Conservation (phyloP, 2,797 vertebrate species). For the Microctenopoma lineatum region DNA sequence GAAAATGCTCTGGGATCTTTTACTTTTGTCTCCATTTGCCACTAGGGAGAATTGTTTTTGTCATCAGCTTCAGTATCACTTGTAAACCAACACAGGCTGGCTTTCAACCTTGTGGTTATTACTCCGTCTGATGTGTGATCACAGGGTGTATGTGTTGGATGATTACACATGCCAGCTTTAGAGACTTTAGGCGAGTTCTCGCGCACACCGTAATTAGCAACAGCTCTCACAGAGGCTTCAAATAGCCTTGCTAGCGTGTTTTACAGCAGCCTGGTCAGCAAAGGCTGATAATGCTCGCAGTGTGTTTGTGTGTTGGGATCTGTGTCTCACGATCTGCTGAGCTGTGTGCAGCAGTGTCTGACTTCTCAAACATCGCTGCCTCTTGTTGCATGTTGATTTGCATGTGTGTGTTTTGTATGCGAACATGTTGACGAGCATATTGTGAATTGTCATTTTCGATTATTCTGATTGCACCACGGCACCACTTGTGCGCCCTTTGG, state of each 20-base stretch:
- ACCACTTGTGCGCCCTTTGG: conserved; percentile 54
- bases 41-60: not conserved
- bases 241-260: conserved; percentile 55
- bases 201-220: conserved; percentile 46
- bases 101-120: conserved; percentile 27
- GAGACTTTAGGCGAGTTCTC: conserved; percentile 34
- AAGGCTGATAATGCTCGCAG: conserved; percentile 31
- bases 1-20: not conserved
- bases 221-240: conserved; percentile 43
- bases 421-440: conserved; percentile 11
- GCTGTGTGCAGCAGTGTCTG: conserved; percentile 38
- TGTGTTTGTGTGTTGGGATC: conserved; percentile 22
- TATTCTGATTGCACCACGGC: conserved; percentile 31
- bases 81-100: conserved; percentile 13
- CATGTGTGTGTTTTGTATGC: conserved; percentile 23
- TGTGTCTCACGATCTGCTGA: conserved; percentile 29
- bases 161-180: conserved; percentile 40
- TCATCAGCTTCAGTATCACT: conserved; percentile 16
- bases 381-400: conserved; percentile 12
- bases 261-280: conserved; percentile 54
- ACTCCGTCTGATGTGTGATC: conserved; percentile 34
- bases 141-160: conserved; percentile 29
- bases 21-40: conserved; percentile 2
- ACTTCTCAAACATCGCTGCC: conserved; percentile 31
- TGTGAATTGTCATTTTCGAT: conserved; percentile 66